Evolutionary conservation across 2,888 invertebrate species (phyloP).

Genomic region (Lasioglossum leucozonium): DNA sequence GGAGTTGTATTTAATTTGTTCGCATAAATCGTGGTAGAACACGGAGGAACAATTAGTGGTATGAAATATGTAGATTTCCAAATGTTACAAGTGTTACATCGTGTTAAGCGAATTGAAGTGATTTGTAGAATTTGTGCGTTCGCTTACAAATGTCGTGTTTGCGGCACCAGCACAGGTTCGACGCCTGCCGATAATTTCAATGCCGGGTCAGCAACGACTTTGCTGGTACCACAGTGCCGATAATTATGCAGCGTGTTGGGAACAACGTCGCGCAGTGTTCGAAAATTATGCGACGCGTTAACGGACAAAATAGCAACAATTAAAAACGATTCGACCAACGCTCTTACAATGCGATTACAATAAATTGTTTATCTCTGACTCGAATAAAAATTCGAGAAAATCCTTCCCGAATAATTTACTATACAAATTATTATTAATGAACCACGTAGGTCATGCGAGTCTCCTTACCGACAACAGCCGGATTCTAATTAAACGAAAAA

Average conservation of each 20-base stretch:
- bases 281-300: no score
- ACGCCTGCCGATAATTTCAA: conserved; percentile 25
- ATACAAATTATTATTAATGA: not conserved
- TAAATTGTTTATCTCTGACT: not conserved
- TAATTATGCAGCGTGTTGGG: conserved; percentile 43
- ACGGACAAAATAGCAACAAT: no score
- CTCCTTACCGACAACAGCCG: not conserved
- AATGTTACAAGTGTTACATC: not conserved
- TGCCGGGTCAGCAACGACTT: conserved; percentile 12
- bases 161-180: not conserved
- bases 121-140: not conserved
- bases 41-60: not conserved
- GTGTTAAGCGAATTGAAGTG: not conserved
- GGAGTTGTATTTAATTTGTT: not conserved
- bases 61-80: not conserved
- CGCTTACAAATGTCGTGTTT: not conserved
- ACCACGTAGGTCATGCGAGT: not conserved
- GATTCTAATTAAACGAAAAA: conserved; percentile 51
- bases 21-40: not conserved
- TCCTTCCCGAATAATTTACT: not conserved
- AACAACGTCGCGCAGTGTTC: not conserved
- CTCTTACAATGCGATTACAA: not conserved
- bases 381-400: not conserved
- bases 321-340: no score
- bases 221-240: not conserved